A percentile compares a stretch with the other conserved stretches of the same genome.
phyloP scores from a whole-genome alignment of 2,888 invertebrate species.

The Hedya salicella region DNA sequence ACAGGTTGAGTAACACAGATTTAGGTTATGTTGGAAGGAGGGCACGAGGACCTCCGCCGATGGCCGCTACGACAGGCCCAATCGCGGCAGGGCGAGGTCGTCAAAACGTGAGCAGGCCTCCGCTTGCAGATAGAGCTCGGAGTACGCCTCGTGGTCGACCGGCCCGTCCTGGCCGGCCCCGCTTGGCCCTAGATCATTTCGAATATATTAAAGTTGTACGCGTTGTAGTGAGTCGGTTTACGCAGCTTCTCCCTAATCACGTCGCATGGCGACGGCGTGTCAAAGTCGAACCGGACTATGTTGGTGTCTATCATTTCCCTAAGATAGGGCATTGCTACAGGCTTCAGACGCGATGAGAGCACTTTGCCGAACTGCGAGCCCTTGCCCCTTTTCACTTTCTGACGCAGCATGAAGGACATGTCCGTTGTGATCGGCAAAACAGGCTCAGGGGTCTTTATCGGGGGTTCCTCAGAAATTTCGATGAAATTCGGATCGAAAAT shows the following conservation, averaged over 20 bases:
- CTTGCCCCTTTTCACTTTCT: conserved; percentile 59
- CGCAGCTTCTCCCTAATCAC: conserved; percentile 61
- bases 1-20: no score
- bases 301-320: conserved; percentile 52
- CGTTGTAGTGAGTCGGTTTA: conserved; percentile 50
- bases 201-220: conserved; percentile 35
- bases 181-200: conserved; percentile 29
- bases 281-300: conserved; percentile 67
- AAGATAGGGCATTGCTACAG: conserved; percentile 68
- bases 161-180: conserved; percentile 1
- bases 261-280: conserved; percentile 72
- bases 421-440: conserved; percentile 63
- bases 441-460: conserved; percentile 50
- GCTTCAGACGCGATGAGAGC: conserved; percentile 59
- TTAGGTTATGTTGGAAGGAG: background rate
- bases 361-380: conserved; percentile 74
- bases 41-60: conserved; percentile 2
- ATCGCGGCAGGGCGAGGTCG: background rate
- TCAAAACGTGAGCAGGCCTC: conserved; percentile 11
- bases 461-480: conserved; percentile 50
- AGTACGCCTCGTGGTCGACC: background rate
- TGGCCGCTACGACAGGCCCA: background rate
- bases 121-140: background rate
- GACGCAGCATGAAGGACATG: conserved; percentile 65
- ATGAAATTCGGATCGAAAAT: conserved; percentile 57